These are phyloP conservation scores for Siderastrea radians DNA, from an alignment of 92 coral and sea anemone genomes.

Conservation along the genomic window DNA sequence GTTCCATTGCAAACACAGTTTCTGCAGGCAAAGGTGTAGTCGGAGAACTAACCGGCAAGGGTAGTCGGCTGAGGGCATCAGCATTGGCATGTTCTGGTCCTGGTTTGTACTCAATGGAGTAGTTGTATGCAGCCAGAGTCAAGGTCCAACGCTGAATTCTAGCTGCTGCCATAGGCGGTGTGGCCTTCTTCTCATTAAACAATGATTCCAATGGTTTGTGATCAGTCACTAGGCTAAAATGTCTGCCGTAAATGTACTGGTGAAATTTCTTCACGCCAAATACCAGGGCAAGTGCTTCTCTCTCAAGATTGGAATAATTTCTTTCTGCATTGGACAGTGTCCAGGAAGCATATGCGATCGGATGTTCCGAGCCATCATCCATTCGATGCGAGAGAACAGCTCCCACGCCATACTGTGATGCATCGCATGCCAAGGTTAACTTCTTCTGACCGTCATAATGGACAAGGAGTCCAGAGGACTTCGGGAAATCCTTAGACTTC, in stretches of 20 bases:
- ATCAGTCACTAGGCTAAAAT: constrained; percentile 66
- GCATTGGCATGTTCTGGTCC: constrained; percentile 57
- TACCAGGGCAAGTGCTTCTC: constrained; percentile 27
- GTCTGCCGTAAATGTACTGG: constrained; percentile 60
- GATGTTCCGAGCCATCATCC: constrained; percentile 39
- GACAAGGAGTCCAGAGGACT: constrained; percentile 27
- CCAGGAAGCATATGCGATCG: constrained; percentile 10
- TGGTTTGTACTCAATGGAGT: constrained; percentile 57
- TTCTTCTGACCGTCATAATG: constrained; percentile 41
- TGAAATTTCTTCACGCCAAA: constrained; percentile 40
- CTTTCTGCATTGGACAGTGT: constrained; percentile 23
- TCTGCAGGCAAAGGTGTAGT: too few species aligned
- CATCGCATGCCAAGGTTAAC: constrained; percentile 26
- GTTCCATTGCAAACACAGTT: too few species aligned
- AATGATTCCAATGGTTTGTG: constrained; percentile 60
- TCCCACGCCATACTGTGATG: constrained; percentile 24
- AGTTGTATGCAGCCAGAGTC: constrained; percentile 41
- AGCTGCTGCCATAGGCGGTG: constrained; percentile 63
- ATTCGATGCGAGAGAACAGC: constrained; percentile 22
- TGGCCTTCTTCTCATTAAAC: constrained; percentile 65
- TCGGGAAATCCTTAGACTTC: constrained; percentile 21
- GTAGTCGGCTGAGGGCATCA: too few species aligned
- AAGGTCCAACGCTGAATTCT: constrained; percentile 46
- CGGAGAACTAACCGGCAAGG: too few species aligned
- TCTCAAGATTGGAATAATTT: constrained; percentile 34